Percentiles rank a stretch among this genome's conserved stretches.
phyloP scores from a whole-genome alignment of 1,140 invertebrate genomes.

The Aphelenchoides avenae region DNA sequence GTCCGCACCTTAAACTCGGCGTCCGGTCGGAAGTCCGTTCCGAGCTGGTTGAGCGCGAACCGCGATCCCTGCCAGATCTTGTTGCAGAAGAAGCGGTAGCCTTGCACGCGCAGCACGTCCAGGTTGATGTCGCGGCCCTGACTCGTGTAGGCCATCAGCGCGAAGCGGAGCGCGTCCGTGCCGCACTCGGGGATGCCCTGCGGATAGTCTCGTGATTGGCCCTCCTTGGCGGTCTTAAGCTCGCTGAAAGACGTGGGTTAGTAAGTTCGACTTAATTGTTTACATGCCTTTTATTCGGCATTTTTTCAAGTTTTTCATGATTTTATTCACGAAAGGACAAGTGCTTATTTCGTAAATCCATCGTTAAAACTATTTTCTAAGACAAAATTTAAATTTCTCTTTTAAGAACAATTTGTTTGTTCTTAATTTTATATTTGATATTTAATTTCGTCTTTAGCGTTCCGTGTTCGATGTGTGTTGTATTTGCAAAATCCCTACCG shows the following conservation, averaged over 20 bases:
- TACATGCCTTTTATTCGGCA: too few species aligned
- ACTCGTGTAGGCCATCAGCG: conserved; percentile 81
- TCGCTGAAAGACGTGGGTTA: conserved; percentile 38
- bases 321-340: too few species aligned
- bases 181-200: conserved; percentile 98
- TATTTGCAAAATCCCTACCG: too few species aligned
- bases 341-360: too few species aligned
- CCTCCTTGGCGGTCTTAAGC: conserved; percentile 62
- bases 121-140: conserved; percentile 87
- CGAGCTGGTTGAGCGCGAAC: conserved; percentile 72
- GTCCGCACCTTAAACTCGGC: conserved; percentile 44
- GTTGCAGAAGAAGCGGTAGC: conserved; percentile 97
- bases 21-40: conserved; percentile 61
- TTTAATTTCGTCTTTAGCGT: conserved; percentile 78
- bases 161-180: conserved; percentile 93
- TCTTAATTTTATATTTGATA: conserved; percentile 62
- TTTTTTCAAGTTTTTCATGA: too few species aligned
- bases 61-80: conserved; percentile 98
- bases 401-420: too few species aligned
- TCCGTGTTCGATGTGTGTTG: too few species aligned
- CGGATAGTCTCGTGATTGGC: conserved; percentile 89
- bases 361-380: too few species aligned
- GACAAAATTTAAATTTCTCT: not conserved
- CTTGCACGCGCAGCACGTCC: conserved; percentile 91
- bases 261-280: conserved; percentile 7